Conservation (phyloP, 2,113 vertebrate genomes). For the Ophthalmolycus amberensis region DNA sequence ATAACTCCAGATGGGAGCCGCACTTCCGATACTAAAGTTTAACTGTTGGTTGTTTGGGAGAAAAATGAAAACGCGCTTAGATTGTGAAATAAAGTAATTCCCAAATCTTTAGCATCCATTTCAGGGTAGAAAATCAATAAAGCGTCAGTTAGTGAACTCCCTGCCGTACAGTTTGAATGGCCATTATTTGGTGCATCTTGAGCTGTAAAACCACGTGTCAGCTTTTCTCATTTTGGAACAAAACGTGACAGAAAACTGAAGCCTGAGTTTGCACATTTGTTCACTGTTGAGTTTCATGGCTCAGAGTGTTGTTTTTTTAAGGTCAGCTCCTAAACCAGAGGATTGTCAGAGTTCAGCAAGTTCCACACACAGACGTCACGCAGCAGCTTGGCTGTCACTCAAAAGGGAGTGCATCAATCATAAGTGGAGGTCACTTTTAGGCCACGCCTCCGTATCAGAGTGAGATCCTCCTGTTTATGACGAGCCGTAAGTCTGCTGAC, state of each 20-base stretch:
- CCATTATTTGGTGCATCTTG: background rate
- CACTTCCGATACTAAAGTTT: slow-evolving; percentile 27
- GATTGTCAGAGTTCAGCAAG: background rate
- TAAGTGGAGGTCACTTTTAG: slow-evolving; percentile 56
- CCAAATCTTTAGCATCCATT: background rate
- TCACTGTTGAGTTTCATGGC: background rate
- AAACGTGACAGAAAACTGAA: background rate
- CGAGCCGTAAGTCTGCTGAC: slow-evolving; percentile 54
- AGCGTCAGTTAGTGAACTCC: background rate
- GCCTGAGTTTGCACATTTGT: slow-evolving; percentile 23
- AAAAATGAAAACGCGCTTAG: slow-evolving; percentile 20
- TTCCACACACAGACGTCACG: background rate
- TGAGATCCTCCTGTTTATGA: slow-evolving; percentile 47
- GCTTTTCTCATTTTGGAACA: background rate
- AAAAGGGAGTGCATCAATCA: slow-evolving; percentile 44
- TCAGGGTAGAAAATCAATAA: background rate
- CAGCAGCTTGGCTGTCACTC: slow-evolving; percentile 47
- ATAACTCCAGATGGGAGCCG: slow-evolving; percentile 36
- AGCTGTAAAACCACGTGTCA: background rate
- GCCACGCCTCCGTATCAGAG: slow-evolving; percentile 32
- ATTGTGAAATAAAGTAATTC: slow-evolving; percentile 14
- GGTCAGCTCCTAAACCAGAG: background rate
- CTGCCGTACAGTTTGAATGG: background rate
- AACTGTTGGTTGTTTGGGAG: slow-evolving; percentile 27
- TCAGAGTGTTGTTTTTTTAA: background rate